These are phyloP conservation scores for Sinopyrophorus schimmeli DNA, from an alignment of 2,888 invertebrate species.

Conservation along the genomic window DNA sequence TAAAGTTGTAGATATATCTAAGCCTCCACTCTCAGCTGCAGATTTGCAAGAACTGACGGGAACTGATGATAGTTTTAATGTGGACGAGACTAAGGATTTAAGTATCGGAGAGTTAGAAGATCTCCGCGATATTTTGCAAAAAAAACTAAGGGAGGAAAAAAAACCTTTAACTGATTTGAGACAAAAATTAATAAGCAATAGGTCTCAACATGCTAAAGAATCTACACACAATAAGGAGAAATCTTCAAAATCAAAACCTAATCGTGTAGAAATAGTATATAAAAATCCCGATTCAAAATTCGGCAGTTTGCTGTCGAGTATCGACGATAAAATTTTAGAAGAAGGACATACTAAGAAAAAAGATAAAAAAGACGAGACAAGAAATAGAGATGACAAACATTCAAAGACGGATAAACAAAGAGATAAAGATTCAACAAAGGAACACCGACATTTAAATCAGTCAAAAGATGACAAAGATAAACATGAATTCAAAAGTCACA, in stretches of 20 bases:
- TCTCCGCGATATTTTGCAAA: constrained; percentile 57
- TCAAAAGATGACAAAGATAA: constrained; percentile 1
- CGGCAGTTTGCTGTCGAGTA: constrained; percentile 40
- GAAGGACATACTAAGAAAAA: constrained; percentile 24
- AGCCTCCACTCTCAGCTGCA: constrained; percentile 49
- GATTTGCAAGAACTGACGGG: constrained; percentile 43
- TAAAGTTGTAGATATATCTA: constrained; percentile 44
- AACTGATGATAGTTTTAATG: constrained; percentile 2
- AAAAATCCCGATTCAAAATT: constrained; percentile 33
- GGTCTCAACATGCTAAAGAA: too few relatives aligned
- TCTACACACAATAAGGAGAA: constrained; percentile 39
- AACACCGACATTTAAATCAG: neutral
- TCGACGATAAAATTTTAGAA: constrained; percentile 42
- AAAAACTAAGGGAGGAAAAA: constrained; percentile 52
- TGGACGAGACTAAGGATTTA: neutral
- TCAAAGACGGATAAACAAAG: constrained; percentile 1
- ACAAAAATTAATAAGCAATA: constrained; percentile 9
- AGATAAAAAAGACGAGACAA: constrained; percentile 15
- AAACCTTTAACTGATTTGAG: constrained; percentile 13
- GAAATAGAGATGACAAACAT: constrained; percentile 7
- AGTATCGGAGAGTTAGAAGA: constrained; percentile 48
- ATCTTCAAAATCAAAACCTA: constrained; percentile 18
- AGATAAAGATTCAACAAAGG: constrained; percentile 1
- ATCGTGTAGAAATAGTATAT: constrained; percentile 16
- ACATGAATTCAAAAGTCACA: neutral